A percentile compares a stretch with the other conserved stretches of the same genome.
These are phyloP conservation scores for Lacanobia oleracea DNA, from an alignment of 2,888 invertebrate species.

Conservation along the genomic window DNA sequence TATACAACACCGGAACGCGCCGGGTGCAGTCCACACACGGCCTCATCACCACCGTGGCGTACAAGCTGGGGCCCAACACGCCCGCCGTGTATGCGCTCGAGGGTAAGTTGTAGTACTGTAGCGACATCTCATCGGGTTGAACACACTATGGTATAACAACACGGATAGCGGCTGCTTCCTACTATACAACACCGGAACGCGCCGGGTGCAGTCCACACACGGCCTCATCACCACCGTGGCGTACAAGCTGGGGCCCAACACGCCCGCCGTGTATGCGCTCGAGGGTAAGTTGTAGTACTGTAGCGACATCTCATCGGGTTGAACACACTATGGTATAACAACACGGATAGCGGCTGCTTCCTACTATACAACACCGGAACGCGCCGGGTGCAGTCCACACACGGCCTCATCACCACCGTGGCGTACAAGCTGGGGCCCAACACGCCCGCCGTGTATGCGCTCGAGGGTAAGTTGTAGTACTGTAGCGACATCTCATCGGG, in stretches of 20 bases:
- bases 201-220: constrained; percentile 95
- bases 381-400: constrained; percentile 95
- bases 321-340: too few relatives aligned
- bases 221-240: constrained; percentile 98
- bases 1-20: constrained; percentile 97
- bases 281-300: constrained; percentile 91
- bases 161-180: constrained; percentile 96
- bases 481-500: neutral
- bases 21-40: constrained; percentile 97
- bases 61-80: constrained; percentile 95
- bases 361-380: constrained; percentile 98
- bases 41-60: constrained; percentile 97
- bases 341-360: constrained; percentile 95
- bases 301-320: neutral
- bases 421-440: constrained; percentile 97
- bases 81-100: constrained; percentile 98
- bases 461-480: constrained; percentile 93
- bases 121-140: neutral
- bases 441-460: constrained; percentile 95
- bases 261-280: constrained; percentile 97
- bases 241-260: constrained; percentile 95
- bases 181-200: constrained; percentile 97
- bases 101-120: constrained; percentile 84
- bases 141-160: too few relatives aligned
- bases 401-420: constrained; percentile 97